Conservation (phyloP, 2,797 vertebrate species). For the Spheniscus humboldti region DNA sequence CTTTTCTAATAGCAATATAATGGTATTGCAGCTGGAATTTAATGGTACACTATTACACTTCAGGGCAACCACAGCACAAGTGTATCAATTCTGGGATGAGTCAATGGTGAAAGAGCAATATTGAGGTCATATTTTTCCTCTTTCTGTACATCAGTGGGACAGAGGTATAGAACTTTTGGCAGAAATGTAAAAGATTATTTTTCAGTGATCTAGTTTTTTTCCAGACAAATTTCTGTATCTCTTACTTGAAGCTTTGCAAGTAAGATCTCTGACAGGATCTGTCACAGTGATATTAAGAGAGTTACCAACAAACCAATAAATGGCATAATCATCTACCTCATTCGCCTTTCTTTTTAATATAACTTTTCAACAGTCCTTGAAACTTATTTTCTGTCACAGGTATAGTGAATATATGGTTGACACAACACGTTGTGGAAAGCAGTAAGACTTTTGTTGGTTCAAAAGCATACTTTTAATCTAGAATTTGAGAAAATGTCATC, state of each 20-base stretch:
- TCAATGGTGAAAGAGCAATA: constrained; percentile 55
- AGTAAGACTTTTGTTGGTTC: background rate
- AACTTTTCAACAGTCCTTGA: background rate
- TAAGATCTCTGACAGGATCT: background rate
- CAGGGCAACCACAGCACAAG: constrained; percentile 45
- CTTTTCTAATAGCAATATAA: constrained; percentile 66
- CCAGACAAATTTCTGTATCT: background rate
- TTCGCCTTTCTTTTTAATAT: background rate
- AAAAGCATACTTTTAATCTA: background rate
- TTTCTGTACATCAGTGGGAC: constrained; percentile 15
- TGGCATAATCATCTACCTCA: background rate
- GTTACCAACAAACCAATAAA: background rate
- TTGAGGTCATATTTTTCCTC: constrained; percentile 64
- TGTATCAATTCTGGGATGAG: constrained; percentile 63
- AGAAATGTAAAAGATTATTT: constrained; percentile 42
- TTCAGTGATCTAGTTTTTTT: constrained; percentile 37
- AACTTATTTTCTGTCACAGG: background rate
- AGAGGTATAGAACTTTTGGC: constrained; percentile 30
- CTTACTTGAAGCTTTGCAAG: background rate
- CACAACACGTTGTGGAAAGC: background rate
- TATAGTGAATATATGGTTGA: background rate
- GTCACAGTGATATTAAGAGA: background rate
- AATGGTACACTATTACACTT: constrained; percentile 57
- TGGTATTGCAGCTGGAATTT: constrained; percentile 59
- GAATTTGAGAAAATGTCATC: background rate